Conservation (phyloP, 1,140 invertebrate genomes). For the Himalopsyche phryganea region DNA sequence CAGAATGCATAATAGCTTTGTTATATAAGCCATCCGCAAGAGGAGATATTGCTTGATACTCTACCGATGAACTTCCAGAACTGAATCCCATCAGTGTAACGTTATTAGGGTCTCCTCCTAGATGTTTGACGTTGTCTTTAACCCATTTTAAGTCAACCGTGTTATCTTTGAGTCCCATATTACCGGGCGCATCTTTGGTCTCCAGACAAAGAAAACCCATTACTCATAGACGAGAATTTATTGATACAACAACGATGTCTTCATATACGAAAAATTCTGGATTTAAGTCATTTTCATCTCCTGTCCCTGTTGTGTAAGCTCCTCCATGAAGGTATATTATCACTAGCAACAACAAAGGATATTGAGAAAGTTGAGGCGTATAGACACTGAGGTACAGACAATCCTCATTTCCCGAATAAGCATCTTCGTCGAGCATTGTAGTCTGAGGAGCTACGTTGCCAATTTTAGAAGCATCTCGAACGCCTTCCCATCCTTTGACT, state of each 20-base stretch:
- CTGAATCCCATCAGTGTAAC: slow-evolving; percentile 42
- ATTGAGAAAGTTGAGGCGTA: slow-evolving; percentile 43
- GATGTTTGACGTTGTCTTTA: slow-evolving; percentile 43
- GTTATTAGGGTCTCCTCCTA: slow-evolving; percentile 46
- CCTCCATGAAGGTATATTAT: slow-evolving; percentile 40
- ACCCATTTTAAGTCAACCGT: slow-evolving; percentile 48
- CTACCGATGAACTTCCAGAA: slow-evolving; percentile 6
- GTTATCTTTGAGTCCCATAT: slow-evolving; percentile 32
- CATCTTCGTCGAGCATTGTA: background rate
- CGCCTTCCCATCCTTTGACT: slow-evolving; percentile 40
- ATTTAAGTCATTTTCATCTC: slow-evolving; percentile 21
- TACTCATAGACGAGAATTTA: slow-evolving; percentile 49
- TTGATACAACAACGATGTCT: slow-evolving; percentile 48
- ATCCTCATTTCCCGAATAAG: slow-evolving; percentile 55
- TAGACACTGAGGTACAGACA: slow-evolving; percentile 67
- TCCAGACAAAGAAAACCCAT: slow-evolving; percentile 55
- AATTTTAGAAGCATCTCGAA: slow-evolving; percentile 39
- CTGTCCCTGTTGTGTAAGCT: slow-evolving; percentile 40
- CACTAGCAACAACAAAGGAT: slow-evolving; percentile 36
- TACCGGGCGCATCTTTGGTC: slow-evolving; percentile 38
- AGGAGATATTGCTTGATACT: slow-evolving; percentile 20
- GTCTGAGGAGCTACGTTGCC: slow-evolving; percentile 30
- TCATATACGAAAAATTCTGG: slow-evolving; percentile 45
- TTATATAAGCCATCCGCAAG: slow-evolving; percentile 7
- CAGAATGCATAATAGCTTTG: slow-evolving; percentile 19